Base-by-base conservation (phyloP, 2,113 vertebrate genomes). In the Pangasianodon gigas region DNA sequence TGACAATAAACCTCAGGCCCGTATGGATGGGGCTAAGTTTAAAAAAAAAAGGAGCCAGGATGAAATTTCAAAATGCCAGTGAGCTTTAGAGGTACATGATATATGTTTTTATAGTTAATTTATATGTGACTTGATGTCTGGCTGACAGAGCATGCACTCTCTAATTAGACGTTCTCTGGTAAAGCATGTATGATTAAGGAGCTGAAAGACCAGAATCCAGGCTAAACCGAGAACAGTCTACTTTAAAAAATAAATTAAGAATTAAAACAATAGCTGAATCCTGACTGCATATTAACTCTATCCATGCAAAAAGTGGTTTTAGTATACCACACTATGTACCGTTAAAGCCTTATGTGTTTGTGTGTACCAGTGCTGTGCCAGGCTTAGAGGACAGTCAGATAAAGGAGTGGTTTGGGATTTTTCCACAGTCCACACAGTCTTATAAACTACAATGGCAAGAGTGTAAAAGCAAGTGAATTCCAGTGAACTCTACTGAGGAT, bases 401-500 rank as follows among this genome's bases (percentile, higher is more conserved):
- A 62, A 62, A 60, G 6, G 51, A 79, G 88, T 3, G 3, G n/a
- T 75, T 85, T 83, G 16, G n/a, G 32, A 58, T 83, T 87, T 84
- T 88, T 62, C 41, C 44, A 44, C 41, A 74, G 44, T 88, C 44
- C 82, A 88, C 81, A 65, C 60, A 84, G 80, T 88, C n/a, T 52
- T 74, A 69, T 83, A 89, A 32, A 41, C 75, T 62, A 88, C 82
- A 79, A 48, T 44, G 65, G 87, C 69, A 85, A 85, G 56, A 85
- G 44, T 41, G 11, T 48, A 51, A 80, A 88, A 19, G 87, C 11
- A 46, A 79, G 69, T 80, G 79, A 84, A 86, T 71, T 86, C 71
- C 75, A 89, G 85, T 87, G 81, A 91, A 88, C 79, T 80, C 65
- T 88, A 84, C 75, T 79, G 54, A 87, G 56, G 41, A 54, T 48